Conservation (phyloP, 1,140 invertebrate genomes). For the Drosophila rufa region DNA sequence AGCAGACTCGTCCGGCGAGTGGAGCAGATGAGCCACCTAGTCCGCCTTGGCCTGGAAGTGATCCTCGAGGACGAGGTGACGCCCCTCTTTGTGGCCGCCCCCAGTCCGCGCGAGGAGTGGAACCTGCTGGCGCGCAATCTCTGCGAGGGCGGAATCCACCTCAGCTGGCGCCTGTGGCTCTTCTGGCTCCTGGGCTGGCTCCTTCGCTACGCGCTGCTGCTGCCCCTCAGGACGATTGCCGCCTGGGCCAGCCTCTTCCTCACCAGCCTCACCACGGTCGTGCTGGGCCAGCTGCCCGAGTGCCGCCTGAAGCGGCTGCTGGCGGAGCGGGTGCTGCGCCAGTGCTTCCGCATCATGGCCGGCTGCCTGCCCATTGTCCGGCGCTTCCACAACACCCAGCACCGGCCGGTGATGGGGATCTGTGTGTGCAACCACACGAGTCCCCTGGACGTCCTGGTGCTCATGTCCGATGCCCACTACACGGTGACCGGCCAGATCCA, state of each 20-base stretch:
- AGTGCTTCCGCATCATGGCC: conserved; percentile 49
- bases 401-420: conserved; percentile 46
- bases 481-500: conserved; percentile 65
- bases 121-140: conserved; percentile 63
- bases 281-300: conserved; percentile 52
- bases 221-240: conserved; percentile 37
- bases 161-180: conserved; percentile 30
- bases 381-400: conserved; percentile 46
- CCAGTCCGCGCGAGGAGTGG: conserved; percentile 30
- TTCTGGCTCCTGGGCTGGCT: conserved; percentile 45
- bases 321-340: conserved; percentile 22
- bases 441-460: conserved; percentile 58
- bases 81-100: conserved; percentile 45
- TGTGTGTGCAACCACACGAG: conserved; percentile 70
- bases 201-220: conserved; percentile 37
- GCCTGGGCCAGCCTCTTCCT: conserved; percentile 46
- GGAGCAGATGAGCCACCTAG: conserved; percentile 42
- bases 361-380: conserved; percentile 53
- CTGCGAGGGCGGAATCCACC: not conserved
- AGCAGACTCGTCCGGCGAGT: conserved; percentile 22
- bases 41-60: conserved; percentile 36
- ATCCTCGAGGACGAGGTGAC: conserved; percentile 71
- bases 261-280: conserved; percentile 14
- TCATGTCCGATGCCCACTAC: conserved; percentile 66
- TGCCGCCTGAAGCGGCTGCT: conserved; percentile 28